Conservation (phyloP, 2,797 vertebrate genomes). For the Taeniopygia guttata region DNA sequence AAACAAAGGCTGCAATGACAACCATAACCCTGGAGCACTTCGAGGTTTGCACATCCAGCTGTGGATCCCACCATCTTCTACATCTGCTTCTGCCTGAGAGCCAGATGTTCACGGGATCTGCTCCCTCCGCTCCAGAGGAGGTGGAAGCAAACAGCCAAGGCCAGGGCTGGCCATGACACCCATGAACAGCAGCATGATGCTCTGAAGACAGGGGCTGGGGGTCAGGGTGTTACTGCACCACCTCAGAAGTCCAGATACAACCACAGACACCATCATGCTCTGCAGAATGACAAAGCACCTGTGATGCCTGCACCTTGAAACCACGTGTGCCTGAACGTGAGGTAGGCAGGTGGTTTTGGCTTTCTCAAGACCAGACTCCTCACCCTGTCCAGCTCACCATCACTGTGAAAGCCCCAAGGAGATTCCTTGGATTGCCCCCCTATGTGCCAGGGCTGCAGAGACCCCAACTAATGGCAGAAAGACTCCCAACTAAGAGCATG, state of each 20-base stretch:
- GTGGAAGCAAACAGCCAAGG: rapidly evolving
- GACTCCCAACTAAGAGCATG: rapidly evolving
- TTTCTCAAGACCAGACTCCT: neutral
- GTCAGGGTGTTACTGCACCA: neutral
- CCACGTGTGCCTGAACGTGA: rapidly evolving
- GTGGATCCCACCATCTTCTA: neutral
- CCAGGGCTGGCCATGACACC: neutral
- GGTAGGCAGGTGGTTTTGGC: neutral
- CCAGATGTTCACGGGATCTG: neutral
- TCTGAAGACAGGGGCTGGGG: neutral
- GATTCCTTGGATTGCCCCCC: neutral
- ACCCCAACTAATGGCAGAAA: neutral
- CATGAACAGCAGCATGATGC: neutral
- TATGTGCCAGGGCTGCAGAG: neutral
- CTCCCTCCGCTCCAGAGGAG: neutral
- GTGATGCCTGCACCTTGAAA: neutral
- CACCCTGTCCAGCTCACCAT: neutral
- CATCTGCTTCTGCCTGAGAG: neutral
- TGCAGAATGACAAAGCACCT: neutral
- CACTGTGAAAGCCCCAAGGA: neutral
- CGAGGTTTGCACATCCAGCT: neutral
- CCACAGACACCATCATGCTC: neutral
- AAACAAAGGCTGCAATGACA: neutral
- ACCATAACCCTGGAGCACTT: neutral
- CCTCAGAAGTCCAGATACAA: neutral